phyloP scores from a whole-genome alignment of 2,113 vertebrate species.

The Pao palembangensis region DNA sequence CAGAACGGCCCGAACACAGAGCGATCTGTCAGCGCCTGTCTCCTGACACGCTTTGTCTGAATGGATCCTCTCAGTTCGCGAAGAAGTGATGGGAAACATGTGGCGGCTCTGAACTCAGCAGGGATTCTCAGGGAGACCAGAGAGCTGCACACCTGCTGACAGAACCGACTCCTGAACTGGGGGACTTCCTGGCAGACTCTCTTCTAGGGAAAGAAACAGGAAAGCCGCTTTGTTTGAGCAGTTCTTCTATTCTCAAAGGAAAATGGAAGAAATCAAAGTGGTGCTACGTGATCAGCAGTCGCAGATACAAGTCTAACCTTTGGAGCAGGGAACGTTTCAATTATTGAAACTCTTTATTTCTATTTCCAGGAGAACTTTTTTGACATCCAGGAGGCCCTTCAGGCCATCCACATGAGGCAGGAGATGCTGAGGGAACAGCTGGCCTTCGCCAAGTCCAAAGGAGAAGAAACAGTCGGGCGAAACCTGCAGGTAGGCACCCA shows the following conservation, averaged over 20 bases:
- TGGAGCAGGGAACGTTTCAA: no score
- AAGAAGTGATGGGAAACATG: constrained; percentile 49
- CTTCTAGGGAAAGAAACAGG: constrained; percentile 4
- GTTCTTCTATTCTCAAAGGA: not conserved
- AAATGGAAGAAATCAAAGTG: no score
- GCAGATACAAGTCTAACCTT: no score
- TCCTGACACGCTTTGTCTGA: constrained; percentile 32
- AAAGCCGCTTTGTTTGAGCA: constrained; percentile 2
- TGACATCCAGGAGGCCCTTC: constrained; percentile 89
- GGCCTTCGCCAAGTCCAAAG: constrained; percentile 85
- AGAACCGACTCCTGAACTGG: constrained; percentile 7
- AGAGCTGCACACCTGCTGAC: constrained; percentile 42
- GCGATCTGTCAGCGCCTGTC: constrained; percentile 18
- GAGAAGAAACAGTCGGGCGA: constrained; percentile 83
- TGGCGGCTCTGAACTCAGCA: constrained; percentile 27
- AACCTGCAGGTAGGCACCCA: constrained; percentile 80
- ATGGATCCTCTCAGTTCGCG: constrained; percentile 39
- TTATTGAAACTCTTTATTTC: not conserved
- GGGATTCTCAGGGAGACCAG: constrained; percentile 10
- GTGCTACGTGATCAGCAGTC: no score
- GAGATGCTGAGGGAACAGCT: constrained; percentile 83
- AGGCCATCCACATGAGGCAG: constrained; percentile 85
- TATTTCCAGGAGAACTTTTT: constrained; percentile 84
- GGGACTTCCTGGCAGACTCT: constrained; percentile 10
- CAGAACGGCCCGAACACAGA: constrained; percentile 29